Percentiles rank a stretch among this genome's conserved stretches.
These are phyloP conservation scores for Bombylius discolor DNA, from an alignment of 2,888 invertebrate genomes.

Conservation along the genomic window DNA sequence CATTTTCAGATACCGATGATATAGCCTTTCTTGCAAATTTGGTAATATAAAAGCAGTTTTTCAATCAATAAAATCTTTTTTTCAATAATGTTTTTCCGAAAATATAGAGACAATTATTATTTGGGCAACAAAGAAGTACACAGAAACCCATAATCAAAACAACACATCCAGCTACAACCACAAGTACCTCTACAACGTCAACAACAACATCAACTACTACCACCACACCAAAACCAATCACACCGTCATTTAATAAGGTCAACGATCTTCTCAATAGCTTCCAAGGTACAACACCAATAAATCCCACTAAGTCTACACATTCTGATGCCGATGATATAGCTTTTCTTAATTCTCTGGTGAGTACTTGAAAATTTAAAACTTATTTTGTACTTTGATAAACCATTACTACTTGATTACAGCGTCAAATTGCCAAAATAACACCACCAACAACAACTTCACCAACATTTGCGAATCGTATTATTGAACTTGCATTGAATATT, in stretches of 20 bases:
- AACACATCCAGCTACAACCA: slow-evolving; percentile 22
- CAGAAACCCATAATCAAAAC: slow-evolving; percentile 13
- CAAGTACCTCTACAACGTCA: slow-evolving; percentile 20
- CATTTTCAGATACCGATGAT: slow-evolving; percentile 43
- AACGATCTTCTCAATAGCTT: slow-evolving; percentile 11
- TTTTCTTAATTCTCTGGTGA: slow-evolving; percentile 48
- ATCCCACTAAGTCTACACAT: slow-evolving; percentile 37
- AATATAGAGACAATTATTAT: slow-evolving; percentile 13
- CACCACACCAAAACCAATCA: slow-evolving; percentile 10
- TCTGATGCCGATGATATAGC: slow-evolving; percentile 45
- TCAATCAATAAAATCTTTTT: neutral
- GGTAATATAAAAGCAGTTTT: slow-evolving; percentile 32
- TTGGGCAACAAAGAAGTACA: slow-evolving; percentile 10
- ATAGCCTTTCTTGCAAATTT: slow-evolving; percentile 46
- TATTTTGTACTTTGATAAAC: too few species aligned
- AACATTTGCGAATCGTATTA: slow-evolving; percentile 41
- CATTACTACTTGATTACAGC: slow-evolving; percentile 25
- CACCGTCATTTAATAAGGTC: slow-evolving; percentile 24
- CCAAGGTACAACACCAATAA: slow-evolving; percentile 4
- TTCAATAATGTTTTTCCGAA: neutral
- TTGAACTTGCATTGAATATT: slow-evolving; percentile 42
- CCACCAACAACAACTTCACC: slow-evolving; percentile 16
- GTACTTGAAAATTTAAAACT: slow-evolving; percentile 7
- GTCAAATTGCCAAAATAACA: slow-evolving; percentile 19
- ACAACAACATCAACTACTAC: slow-evolving; percentile 16